Base-by-base conservation (phyloP, 2,113 vertebrate species). In the Pycnonotus jocosus region DNA sequence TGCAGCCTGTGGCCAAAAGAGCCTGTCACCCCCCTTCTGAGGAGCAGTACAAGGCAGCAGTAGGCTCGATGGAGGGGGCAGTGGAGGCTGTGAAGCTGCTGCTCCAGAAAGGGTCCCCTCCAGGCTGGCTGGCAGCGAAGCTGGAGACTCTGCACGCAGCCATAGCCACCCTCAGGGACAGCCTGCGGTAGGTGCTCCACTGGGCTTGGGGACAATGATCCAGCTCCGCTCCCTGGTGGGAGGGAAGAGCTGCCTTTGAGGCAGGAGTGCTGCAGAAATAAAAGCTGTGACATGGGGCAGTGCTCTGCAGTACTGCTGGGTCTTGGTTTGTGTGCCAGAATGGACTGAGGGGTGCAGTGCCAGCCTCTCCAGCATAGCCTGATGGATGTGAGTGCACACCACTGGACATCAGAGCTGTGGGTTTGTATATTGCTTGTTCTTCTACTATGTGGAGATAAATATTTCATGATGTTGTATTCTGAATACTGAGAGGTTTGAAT, bases 1-100 rank as follows among this genome's bases (percentile, higher is more conserved):
- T 65, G 50, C 97, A 99, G 99, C 98, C 99, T 1, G 96, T 90
- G 71, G 96, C 97, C 21, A 99, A 99, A 91, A 98, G 98, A 97
- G 97, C 97, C 6, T 98, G 99, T 24, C 98, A 96, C 48, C 81
- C 81, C 3, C 90, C 95, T 15, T 40, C 69, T 12, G 98, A 99
- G 81, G 98, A 98, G 42, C 98, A 99, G 91, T 99, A 97, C 53
- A 97, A 98, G 86, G 89, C 95, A 53, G 97, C 98, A 20, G 42
- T 99, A 61, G 98, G 98, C 65, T 96, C 85, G 1, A 98, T 98
- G 33, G 97, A 97, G 65, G 96, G 92, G 21, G 98, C 98, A 61
- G 76, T 99, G 92, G 98, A 98, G 50, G 97, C 98, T 17, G 54
- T 99, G 31, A 98, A 98, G 95, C 79, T 82, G 19, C 89, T 99